Evolutionary conservation across 53 echinoderm and acorn worm genomes (phyloP).

Genomic region (Henricia sp.): DNA sequence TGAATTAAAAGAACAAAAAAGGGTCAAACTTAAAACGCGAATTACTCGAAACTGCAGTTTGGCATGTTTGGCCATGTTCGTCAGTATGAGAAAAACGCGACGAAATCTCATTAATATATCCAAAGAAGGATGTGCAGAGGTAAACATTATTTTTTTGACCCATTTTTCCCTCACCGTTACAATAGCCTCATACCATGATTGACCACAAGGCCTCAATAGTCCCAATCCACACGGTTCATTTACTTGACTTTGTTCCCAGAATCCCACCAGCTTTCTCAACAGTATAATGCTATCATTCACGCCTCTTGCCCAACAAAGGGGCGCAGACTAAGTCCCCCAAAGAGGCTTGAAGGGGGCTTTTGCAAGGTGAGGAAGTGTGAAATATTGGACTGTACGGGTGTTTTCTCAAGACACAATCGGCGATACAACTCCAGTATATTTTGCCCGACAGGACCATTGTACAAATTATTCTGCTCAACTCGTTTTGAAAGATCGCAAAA

Average conservation of each 20-base stretch:
- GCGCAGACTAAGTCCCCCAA: background rate
- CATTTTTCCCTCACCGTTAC: too few species aligned
- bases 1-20: too few species aligned
- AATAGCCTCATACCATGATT: too few species aligned
- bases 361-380: constrained; percentile 14
- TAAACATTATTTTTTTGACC: too few species aligned
- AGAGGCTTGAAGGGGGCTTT: background rate
- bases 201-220: constrained; percentile 14
- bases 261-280: background rate
- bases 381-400: constrained; percentile 24
- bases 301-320: constrained; percentile 7
- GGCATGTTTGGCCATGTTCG: too few species aligned
- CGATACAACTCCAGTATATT: background rate
- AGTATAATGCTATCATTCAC: constrained; percentile 44
- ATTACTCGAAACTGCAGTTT: too few species aligned
- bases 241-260: constrained; percentile 25
- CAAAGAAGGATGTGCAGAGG: too few species aligned
- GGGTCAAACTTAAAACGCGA: too few species aligned
- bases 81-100: too few species aligned
- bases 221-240: constrained; percentile 4
- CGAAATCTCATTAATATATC: too few species aligned
- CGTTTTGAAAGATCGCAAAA: background rate
- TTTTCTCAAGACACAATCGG: constrained; percentile 33
- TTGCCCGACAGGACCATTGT: background rate
- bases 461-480: constrained; percentile 26